A percentile compares a stretch with the other conserved stretches of the same genome.
phyloP scores from a whole-genome alignment of 2,113 vertebrate species.

The Balaenoptera acutorostrata region DNA sequence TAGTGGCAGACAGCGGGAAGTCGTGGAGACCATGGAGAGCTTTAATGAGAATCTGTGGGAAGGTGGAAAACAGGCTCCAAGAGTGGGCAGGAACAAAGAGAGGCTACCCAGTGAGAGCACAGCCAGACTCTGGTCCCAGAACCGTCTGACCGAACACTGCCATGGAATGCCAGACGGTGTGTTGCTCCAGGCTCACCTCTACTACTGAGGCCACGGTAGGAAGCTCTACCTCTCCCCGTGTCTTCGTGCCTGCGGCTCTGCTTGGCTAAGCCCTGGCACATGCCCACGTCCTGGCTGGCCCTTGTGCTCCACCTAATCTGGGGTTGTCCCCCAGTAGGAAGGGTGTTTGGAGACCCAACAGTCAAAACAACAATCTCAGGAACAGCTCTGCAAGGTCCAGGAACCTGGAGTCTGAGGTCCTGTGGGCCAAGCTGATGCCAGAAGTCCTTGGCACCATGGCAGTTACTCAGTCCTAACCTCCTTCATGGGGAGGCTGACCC shows the following conservation, averaged over 20 bases:
- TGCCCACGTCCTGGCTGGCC: neutral
- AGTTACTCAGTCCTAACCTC: neutral
- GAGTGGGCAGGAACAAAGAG: neutral
- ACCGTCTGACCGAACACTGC: neutral
- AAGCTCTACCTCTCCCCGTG: neutral
- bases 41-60: neutral
- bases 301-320: too few relatives aligned
- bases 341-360: neutral
- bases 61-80: neutral
- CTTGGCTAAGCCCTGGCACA: neutral
- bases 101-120: neutral
- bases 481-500: neutral
- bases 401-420: neutral
- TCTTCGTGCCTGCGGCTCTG: neutral
- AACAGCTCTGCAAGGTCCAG: neutral
- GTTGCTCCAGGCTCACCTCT: neutral
- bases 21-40: neutral
- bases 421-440: neutral
- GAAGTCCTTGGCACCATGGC: neutral
- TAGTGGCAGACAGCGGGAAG: neutral
- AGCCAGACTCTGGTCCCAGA: neutral
- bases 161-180: accelerated
- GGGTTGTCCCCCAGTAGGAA: neutral
- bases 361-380: neutral
- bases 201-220: neutral